Percentiles rank a stretch among this genome's conserved stretches.
Conservation (phyloP, 2,888 invertebrate genomes). For the Drosophila hamatofila region DNA sequence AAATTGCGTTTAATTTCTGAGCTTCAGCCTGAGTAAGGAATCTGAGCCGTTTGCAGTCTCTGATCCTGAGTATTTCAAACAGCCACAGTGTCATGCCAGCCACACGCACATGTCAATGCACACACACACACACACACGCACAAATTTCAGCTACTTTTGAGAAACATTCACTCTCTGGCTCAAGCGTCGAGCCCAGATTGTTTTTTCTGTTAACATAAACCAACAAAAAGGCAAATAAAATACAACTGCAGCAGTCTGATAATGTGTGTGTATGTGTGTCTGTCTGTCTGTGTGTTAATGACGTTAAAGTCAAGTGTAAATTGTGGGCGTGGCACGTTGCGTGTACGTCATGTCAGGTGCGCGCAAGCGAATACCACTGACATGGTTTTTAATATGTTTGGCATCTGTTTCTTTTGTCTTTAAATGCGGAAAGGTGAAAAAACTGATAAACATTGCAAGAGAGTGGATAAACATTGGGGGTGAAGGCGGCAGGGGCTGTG, state of each 20-base stretch:
- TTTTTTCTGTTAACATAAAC: slow-evolving; percentile 49
- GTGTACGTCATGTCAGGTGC: slow-evolving; percentile 15
- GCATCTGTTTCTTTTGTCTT: slow-evolving; percentile 59
- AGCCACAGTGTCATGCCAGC: slow-evolving; percentile 68
- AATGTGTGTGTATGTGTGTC: slow-evolving; percentile 24
- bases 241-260: slow-evolving; percentile 28
- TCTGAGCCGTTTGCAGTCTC: slow-evolving; percentile 25
- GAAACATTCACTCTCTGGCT: not conserved
- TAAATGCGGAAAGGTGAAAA: slow-evolving; percentile 31
- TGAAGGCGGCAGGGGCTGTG: not conserved
- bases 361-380: slow-evolving; percentile 53
- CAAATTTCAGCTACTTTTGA: slow-evolving; percentile 3
- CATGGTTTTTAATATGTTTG: slow-evolving; percentile 68
- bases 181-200: slow-evolving; percentile 25
- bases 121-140: slow-evolving; percentile 27
- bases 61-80: slow-evolving; percentile 63
- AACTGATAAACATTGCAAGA: slow-evolving; percentile 18
- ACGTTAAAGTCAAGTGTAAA: slow-evolving; percentile 80
- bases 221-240: slow-evolving; percentile 35
- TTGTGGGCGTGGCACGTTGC: slow-evolving; percentile 56
- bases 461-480: not conserved
- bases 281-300: slow-evolving; percentile 68
- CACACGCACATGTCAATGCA: slow-evolving; percentile 69
- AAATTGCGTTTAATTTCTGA: slow-evolving; percentile 34
- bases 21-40: slow-evolving; percentile 17